Evolutionary conservation across 2,888 invertebrate genomes (phyloP).

Genomic region (Stegophylla sp.): DNA sequence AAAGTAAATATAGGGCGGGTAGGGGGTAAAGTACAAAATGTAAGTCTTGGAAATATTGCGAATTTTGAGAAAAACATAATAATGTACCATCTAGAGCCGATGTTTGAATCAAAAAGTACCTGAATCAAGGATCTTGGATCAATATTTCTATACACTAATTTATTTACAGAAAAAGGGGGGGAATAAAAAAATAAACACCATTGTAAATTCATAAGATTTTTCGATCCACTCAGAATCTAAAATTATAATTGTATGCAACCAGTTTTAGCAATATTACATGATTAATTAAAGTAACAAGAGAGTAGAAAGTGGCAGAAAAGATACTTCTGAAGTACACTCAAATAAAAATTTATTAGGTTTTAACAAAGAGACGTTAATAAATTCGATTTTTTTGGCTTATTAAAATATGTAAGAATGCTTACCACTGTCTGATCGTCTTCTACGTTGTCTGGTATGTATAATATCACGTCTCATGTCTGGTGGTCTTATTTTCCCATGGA

Average conservation of each 20-base stretch:
- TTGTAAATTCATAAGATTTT: too few relatives aligned
- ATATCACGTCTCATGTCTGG: constrained; percentile 95
- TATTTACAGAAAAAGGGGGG: too few relatives aligned
- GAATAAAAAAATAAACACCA: too few relatives aligned
- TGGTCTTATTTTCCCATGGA: constrained; percentile 92
- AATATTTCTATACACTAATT: too few relatives aligned
- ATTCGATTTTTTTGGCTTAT: constrained; percentile 24
- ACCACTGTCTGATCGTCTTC: constrained; percentile 57
- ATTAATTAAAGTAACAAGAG: constrained; percentile 56
- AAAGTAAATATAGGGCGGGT: too few relatives aligned
- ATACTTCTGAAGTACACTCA: constrained; percentile 43
- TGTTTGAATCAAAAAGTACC: too few relatives aligned
- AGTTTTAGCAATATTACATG: constrained; percentile 49
- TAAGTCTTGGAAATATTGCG: too few relatives aligned
- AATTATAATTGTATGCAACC: constrained; percentile 47
- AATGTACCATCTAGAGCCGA: too few relatives aligned
- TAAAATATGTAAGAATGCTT: constrained; percentile 50
- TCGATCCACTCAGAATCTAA: too few relatives aligned
- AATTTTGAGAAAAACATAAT: too few relatives aligned
- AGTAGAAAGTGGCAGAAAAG: constrained; percentile 50
- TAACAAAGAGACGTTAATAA: constrained; percentile 30
- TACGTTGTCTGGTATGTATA: constrained; percentile 87
- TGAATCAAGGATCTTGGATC: too few relatives aligned
- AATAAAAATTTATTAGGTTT: constrained; percentile 38
- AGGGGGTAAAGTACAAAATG: too few relatives aligned